Evolutionary conservation across 1,140 invertebrate genomes (phyloP), one percentile per base, ranked within the genome.

Genomic region (Ips nitidus): DNA sequence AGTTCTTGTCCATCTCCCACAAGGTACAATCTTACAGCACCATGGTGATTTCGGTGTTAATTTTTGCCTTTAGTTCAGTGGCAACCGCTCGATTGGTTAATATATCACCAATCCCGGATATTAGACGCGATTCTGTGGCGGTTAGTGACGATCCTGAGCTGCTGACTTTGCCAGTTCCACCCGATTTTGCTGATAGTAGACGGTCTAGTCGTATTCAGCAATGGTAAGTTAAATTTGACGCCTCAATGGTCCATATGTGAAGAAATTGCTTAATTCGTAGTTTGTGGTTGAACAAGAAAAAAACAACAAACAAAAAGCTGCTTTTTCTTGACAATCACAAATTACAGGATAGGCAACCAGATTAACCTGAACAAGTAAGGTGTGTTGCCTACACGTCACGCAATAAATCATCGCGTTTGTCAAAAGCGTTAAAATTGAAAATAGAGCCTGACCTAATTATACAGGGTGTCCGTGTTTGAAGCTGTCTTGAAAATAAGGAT

Each of bases 151-250:
- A 78, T 66, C 58, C 74, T 2, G 77, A 77, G 59, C 57, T 80
- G 36, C 68, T 80, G 38, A 74, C 77, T 22, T 79, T 90, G 53
- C 90, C 90, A 1, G 90, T 89, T 40, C 91, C 91, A 7, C 86
- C 87, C 47, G 89, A 90, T 75, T 92, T 92, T 78, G 90, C 90
- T 3, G 90, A 91, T 70, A 85, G 85, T 70, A 85, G 89, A 74
- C 83, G 89, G 58, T 86, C 79, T 2, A 80, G 79, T 52, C 78
- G 79, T 68, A 75, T 77, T 39, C 77, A 72, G 65, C 76, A 69
- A 41, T 62, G 47, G 73, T 75, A 71, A 69, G 68, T 75, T 41
- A 22, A 22, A 22, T 22, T 22, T 22, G 22, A 0, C 22, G 22
- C 22, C 22, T 22, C 22, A 56, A 5, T 22, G 22, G 22, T 22